phyloP scores from a whole-genome alignment of 2,113 vertebrate genomes.

The Notothenia coriiceps region DNA sequence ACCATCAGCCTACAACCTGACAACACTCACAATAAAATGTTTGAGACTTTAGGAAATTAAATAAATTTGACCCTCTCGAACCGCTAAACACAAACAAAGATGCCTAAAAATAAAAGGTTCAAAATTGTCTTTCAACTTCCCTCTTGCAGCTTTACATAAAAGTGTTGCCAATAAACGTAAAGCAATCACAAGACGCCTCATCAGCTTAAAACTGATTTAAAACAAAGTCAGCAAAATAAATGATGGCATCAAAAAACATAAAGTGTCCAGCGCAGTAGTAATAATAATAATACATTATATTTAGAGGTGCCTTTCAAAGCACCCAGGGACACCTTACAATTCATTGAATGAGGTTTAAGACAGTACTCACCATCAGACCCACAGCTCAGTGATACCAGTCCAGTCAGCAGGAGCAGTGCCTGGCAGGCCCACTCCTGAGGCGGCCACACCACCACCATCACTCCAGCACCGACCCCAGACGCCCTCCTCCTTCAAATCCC shows the following conservation, averaged over 20 bases:
- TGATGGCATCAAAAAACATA: slow-evolving; percentile 14
- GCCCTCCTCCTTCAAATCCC: slow-evolving; percentile 65
- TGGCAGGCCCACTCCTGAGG: slow-evolving; percentile 67
- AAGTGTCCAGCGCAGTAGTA: neutral
- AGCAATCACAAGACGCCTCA: slow-evolving; percentile 13
- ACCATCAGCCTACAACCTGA: slow-evolving; percentile 4
- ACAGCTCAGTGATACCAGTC: slow-evolving; percentile 72
- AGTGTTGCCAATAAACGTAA: neutral
- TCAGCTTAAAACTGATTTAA: neutral
- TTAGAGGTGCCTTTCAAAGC: too few relatives aligned
- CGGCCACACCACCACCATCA: slow-evolving; percentile 60
- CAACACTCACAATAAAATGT: slow-evolving; percentile 15
- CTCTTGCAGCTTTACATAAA: neutral
- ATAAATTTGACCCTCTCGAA: neutral
- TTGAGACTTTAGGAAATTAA: slow-evolving; percentile 3
- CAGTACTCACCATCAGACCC: slow-evolving; percentile 85
- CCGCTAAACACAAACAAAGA: neutral
- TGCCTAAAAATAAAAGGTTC: neutral
- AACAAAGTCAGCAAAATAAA: neutral
- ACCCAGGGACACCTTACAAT: too few relatives aligned
- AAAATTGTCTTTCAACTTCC: neutral
- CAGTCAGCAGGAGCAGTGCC: slow-evolving; percentile 78
- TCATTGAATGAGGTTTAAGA: too few relatives aligned
- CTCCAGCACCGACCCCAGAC: slow-evolving; percentile 31
- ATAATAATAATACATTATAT: too few relatives aligned